Conservation (phyloP, 2,888 invertebrate genomes). For the Apeira syringaria region DNA sequence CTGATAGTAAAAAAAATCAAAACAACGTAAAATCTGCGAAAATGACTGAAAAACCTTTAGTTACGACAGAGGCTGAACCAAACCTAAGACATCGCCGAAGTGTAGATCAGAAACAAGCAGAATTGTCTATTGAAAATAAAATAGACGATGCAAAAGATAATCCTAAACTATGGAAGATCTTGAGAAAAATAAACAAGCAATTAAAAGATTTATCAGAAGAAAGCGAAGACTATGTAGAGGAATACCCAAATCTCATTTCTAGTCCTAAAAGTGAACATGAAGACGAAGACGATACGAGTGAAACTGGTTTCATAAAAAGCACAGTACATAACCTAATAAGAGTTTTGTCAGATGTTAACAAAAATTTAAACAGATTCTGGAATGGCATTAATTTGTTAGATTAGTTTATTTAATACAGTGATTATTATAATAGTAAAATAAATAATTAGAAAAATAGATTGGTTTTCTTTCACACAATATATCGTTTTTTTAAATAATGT, state of each 20-base stretch:
- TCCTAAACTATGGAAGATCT: constrained; percentile 48
- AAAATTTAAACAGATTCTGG: constrained; percentile 64
- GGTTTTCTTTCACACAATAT: too few relatives aligned
- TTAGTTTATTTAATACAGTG: constrained; percentile 32
- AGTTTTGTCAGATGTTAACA: constrained; percentile 61
- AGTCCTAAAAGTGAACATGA: constrained; percentile 41
- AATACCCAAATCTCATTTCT: constrained; percentile 27
- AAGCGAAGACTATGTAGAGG: constrained; percentile 30
- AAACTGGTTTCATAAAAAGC: constrained; percentile 51
- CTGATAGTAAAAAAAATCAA: constrained; percentile 11
- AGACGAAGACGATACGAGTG: constrained; percentile 34
- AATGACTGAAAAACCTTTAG: constrained; percentile 20
- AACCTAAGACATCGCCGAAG: constrained; percentile 23
- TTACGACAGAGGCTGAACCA: constrained; percentile 9
- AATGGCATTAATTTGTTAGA: constrained; percentile 57
- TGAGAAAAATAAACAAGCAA: constrained; percentile 52
- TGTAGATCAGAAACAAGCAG: constrained; percentile 22
- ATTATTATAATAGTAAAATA: constrained; percentile 31
- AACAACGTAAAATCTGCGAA: neutral
- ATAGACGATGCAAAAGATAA: constrained; percentile 43
- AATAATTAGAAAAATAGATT: too few relatives aligned
- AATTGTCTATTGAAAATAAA: constrained; percentile 47
- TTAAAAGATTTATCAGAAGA: constrained; percentile 46
- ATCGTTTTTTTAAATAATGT: too few relatives aligned
- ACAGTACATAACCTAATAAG: constrained; percentile 55